Evolutionary conservation across 92 coral and sea anemone species (phyloP), one percentile per base, ranked within the genome.

Genomic region (Zoanthus solanderi): DNA sequence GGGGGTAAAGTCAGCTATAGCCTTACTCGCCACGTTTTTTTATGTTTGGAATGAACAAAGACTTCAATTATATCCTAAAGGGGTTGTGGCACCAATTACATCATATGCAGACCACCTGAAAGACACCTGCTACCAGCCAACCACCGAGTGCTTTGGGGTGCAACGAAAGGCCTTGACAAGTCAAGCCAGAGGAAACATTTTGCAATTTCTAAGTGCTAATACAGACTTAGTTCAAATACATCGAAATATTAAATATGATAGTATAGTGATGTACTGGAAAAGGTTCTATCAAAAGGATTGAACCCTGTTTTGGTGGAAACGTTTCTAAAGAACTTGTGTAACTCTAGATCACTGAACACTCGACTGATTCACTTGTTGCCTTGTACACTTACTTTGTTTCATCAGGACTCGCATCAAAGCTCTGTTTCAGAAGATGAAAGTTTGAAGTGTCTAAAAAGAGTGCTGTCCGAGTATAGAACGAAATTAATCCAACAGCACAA

Each of bases 41-140:
- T 91, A 60, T 76, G 61, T 45, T 11, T 91, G 93, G 93, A 91
- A 91, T 84, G 93, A 91, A 58, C 72, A 79, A 76, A 86, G 65
- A 81, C 76, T 83, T 68, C 73, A 68, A 6, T 28, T 32, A 18
- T 69, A 69, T 32, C 46, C 74, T 69, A 89, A 89, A 73, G 91
- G 88, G 48, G 77, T 89, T 46, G 83, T 89, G 17, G 72, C 84
- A 28, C 89, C 89, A 15, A 86, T 86, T 30, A 9, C 89, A n/a
- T 86, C 61, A 46, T 86, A 86, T 86, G 74, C 83, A 12, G 73
- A 53, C 58, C 44, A 54, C 14, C 80, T 45, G 37, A 76, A 69
- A 69, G 74, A 69, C 44, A 32, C 74, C 42, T 69, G 42, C 74
- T 69, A 69, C 74, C 74, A 69, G 31, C 74, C 74, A 69, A 69